These are phyloP conservation scores for Acronicta alni DNA, from an alignment of 2,888 invertebrate species.

Conservation along the genomic window DNA sequence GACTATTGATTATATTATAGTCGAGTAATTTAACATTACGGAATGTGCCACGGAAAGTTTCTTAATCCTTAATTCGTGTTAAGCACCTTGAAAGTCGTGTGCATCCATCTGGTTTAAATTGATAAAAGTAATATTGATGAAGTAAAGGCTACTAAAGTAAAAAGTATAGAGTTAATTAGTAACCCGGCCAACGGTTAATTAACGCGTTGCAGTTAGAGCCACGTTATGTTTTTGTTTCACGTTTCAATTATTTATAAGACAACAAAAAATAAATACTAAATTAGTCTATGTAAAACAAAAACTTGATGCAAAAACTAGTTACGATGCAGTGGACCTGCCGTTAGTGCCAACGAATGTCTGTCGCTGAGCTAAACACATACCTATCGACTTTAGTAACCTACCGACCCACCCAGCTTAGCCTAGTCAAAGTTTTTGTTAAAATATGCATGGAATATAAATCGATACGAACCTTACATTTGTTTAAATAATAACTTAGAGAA, in stretches of 20 bases:
- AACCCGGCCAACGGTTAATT: constrained; percentile 21
- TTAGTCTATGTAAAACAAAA: constrained; percentile 15
- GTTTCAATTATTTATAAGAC: constrained; percentile 32
- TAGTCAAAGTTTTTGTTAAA: constrained; percentile 34
- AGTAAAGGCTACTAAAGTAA: constrained; percentile 25
- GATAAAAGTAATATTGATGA: constrained; percentile 25
- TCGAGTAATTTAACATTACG: constrained; percentile 30
- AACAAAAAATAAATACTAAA: constrained; percentile 20
- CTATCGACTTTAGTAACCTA: too few species aligned
- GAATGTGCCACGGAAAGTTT: constrained; percentile 23
- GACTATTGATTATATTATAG: constrained; percentile 35
- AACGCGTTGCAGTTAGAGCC: constrained; percentile 18
- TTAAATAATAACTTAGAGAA: constrained; percentile 45
- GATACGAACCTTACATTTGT: constrained; percentile 25
- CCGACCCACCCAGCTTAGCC: constrained; percentile 10
- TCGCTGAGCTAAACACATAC: constrained; percentile 17
- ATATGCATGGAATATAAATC: constrained; percentile 25
- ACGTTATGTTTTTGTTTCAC: constrained; percentile 28
- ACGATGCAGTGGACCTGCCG: constrained; percentile 6
- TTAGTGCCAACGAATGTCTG: constrained; percentile 17
- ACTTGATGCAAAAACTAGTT: constrained; percentile 10
- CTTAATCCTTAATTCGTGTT: constrained; percentile 22
- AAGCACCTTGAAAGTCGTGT: constrained; percentile 17
- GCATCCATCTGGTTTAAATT: constrained; percentile 24
- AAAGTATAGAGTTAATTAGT: constrained; percentile 33